Percentiles rank a stretch among this genome's conserved stretches.
Evolutionary conservation across 2,797 vertebrate genomes (phyloP).

Genomic region (Lophius americanus): DNA sequence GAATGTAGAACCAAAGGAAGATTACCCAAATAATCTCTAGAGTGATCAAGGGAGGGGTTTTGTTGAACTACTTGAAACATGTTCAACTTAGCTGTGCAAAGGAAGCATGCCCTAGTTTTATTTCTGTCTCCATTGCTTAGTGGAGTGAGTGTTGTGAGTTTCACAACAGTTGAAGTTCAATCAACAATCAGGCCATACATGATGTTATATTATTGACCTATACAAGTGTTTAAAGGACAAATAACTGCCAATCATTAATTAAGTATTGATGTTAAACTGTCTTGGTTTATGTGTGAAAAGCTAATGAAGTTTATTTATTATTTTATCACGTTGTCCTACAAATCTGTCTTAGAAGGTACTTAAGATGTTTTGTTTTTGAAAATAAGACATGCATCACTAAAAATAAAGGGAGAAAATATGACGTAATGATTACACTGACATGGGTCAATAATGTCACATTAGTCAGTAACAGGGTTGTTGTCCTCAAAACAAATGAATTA

Average conservation of each 20-base stretch:
- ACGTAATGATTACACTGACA: background rate
- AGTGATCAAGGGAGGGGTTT: background rate
- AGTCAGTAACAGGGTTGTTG: background rate
- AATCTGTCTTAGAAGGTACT: background rate
- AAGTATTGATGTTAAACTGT: background rate
- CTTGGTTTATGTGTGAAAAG: background rate
- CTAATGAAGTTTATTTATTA: background rate
- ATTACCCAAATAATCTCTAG: background rate
- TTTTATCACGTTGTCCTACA: background rate
- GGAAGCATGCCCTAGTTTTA: background rate
- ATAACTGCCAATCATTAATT: background rate
- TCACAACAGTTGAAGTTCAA: background rate
- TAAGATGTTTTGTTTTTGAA: background rate
- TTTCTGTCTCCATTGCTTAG: background rate
- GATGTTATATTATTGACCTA: background rate
- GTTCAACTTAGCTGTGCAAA: slow-evolving; percentile 3
- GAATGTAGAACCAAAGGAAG: background rate
- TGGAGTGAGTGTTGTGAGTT: background rate
- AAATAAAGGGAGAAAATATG: background rate
- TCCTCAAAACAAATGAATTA: background rate
- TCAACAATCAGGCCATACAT: background rate
- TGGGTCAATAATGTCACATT: too few species aligned
- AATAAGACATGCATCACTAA: background rate
- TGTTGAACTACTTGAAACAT: background rate
- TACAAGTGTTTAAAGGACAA: slow-evolving; percentile 3